Percentiles rank a stretch among this genome's conserved stretches.
These are phyloP conservation scores for Drosophila pseudotalamancana DNA, from an alignment of 2,888 invertebrate genomes.

Conservation along the genomic window DNA sequence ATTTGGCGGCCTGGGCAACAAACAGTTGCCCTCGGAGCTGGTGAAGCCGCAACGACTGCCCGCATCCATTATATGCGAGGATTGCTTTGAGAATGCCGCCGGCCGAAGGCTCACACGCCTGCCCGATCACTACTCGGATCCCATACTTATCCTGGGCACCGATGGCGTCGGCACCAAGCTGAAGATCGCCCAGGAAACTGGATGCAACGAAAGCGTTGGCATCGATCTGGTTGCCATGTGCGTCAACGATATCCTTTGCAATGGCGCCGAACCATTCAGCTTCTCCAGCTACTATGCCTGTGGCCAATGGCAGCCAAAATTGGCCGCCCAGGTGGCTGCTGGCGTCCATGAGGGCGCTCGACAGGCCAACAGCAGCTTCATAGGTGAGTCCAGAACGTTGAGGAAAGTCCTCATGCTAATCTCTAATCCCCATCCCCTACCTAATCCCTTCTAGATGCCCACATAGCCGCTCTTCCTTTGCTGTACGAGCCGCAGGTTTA, in stretches of 20 bases:
- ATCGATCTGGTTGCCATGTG: conserved; percentile 99
- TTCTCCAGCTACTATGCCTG: conserved; percentile 98
- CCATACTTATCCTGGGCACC: conserved; percentile 96
- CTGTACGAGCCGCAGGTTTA: conserved; percentile 94
- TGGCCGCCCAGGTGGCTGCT: conserved; percentile 86
- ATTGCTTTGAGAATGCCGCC: conserved; percentile 60
- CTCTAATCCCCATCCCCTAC: background rate
- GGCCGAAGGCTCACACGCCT: conserved; percentile 82
- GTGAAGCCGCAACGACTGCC: conserved; percentile 29
- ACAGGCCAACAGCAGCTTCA: conserved; percentile 92
- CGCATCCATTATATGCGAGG: conserved; percentile 56
- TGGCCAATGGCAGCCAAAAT: conserved; percentile 89
- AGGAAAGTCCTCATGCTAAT: no score
- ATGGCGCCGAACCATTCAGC: conserved; percentile 97
- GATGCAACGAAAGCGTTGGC: conserved; percentile 92
- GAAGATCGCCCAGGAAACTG: conserved; percentile 93
- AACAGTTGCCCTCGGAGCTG: conserved; percentile 36
- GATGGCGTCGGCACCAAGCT: conserved; percentile 99
- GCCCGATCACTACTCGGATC: conserved; percentile 87
- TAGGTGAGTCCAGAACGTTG: conserved; percentile 86
- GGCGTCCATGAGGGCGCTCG: conserved; percentile 93
- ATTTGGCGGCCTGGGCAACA: conserved; percentile 69
- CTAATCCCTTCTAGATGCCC: conserved; percentile 87
- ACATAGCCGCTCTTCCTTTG: conserved; percentile 98
- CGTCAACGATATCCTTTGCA: conserved; percentile 97